A percentile compares a stretch with the other conserved stretches of the same genome.
These are phyloP conservation scores for human DNA, from an alignment of 2,113 vertebrate species.

Conservation along the genomic window DNA sequence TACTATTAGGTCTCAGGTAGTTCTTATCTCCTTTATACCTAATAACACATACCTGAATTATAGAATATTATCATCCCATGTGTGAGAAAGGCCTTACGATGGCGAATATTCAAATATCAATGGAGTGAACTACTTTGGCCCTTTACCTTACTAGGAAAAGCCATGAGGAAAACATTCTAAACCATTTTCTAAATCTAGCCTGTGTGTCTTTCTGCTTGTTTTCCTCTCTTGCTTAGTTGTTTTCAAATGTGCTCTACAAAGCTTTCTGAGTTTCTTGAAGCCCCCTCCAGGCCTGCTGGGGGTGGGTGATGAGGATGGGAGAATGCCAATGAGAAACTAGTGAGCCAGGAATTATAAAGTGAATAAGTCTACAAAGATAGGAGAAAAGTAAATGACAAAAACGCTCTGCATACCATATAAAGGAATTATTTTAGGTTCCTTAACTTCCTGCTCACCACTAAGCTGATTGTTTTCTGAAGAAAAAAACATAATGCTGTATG, in stretches of 20 bases:
- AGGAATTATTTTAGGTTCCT: background rate
- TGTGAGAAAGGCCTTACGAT: background rate
- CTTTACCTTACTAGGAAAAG: background rate
- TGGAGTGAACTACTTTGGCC: background rate
- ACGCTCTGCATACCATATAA: background rate
- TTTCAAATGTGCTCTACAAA: background rate
- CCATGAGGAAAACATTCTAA: background rate
- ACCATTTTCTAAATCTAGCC: background rate
- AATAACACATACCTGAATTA: background rate
- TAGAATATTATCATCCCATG: background rate
- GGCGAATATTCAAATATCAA: background rate
- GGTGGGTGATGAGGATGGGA: rapidly evolving
- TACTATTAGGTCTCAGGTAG: background rate
- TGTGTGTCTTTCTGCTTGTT: background rate
- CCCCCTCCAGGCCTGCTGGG: background rate
- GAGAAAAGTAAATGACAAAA: background rate
- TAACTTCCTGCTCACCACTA: background rate
- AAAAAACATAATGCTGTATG: background rate
- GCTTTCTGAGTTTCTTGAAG: background rate
- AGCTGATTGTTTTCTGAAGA: background rate
- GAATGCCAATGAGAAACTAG: background rate
- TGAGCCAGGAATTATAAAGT: background rate
- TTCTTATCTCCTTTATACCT: background rate
- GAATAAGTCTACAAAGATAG: background rate
- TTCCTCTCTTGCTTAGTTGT: background rate